Evolutionary conservation across 2,888 invertebrate species (phyloP), one percentile per base, ranked within the genome.

Genomic region (Harpalus rubripes): DNA sequence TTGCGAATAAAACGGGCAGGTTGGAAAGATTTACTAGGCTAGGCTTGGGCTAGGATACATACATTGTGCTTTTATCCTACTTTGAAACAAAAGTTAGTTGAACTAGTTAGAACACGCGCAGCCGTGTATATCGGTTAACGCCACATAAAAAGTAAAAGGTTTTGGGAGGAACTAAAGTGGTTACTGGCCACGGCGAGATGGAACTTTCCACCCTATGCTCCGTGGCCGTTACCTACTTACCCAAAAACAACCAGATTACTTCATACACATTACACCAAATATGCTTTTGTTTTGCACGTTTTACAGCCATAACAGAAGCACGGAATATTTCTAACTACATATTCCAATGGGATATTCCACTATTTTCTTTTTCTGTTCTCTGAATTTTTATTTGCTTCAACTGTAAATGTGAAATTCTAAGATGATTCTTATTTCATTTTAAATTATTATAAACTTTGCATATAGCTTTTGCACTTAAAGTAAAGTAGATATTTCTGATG

Each of bases 61-160:
- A 58, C 78, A 78, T 78, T 78, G 78, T 78, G 78, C 58, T 78
- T 78, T 78, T 78, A 78, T 78, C 78, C 78, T 78, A 78, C 58
- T 78, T 78, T 78, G 78, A 78, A 78, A 78, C 78, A 78, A 78
- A 78, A 78, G 78, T 78, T 78, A 78, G 78, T 78, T 78, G 78
- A 78, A 78, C 78, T 78, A 78, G 78, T 78, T 78, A 78, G 78
- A 58, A 56, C 78, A 78, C 78, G 78, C 78, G 78, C 78, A 58
- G 58, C 63, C 26, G 74, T 83, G 74, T 83, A 83, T 83, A 72
- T 74, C 78, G 68, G 84, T 84, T 84, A 84, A 84, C 84, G 84
- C 84, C 78, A 84, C 84, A 84, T 84, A 84, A 84, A 84, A 84
- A 84, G 63, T 84, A 78, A 84, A 84, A 84, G 78, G 78, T 76